These are phyloP conservation scores for Tupiocoris notatus DNA, from an alignment of 2,888 invertebrate species.

Conservation along the genomic window DNA sequence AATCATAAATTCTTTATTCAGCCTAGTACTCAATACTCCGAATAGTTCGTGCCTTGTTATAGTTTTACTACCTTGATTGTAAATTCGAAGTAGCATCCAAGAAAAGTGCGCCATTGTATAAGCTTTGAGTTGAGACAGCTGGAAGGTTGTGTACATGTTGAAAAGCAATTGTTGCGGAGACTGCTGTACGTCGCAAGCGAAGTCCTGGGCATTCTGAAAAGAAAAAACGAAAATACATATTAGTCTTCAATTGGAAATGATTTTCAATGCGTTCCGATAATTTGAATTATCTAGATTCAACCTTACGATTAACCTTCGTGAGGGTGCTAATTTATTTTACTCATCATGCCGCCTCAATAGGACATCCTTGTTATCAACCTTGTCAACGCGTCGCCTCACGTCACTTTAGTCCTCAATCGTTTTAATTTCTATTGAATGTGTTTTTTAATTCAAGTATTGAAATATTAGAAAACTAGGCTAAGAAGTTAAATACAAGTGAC, in stretches of 20 bases:
- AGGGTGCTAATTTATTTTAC: not conserved
- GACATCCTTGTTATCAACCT: slow-evolving; percentile 29
- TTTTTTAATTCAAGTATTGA: too few relatives aligned
- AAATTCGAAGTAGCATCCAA: slow-evolving; percentile 76
- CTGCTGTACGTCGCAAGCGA: slow-evolving; percentile 70
- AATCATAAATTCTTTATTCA: not conserved
- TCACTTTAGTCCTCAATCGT: too few relatives aligned
- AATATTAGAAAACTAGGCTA: too few relatives aligned
- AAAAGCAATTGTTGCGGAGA: slow-evolving; percentile 80
- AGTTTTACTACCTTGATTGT: slow-evolving; percentile 66
- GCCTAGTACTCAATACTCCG: too few relatives aligned
- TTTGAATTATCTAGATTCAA: not conserved
- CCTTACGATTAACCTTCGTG: not conserved
- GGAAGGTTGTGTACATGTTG: slow-evolving; percentile 76
- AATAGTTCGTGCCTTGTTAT: too few relatives aligned
- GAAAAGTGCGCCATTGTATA: slow-evolving; percentile 88
- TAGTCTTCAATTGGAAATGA: too few relatives aligned
- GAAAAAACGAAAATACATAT: too few relatives aligned
- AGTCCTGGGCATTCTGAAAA: slow-evolving; percentile 67
- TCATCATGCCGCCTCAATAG: slow-evolving; percentile 1
- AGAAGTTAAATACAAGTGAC: too few relatives aligned
- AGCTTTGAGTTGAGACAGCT: slow-evolving; percentile 81
- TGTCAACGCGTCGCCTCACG: too few relatives aligned
- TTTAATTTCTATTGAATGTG: too few relatives aligned
- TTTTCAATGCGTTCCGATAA: too few relatives aligned